Evolutionary conservation across 2,888 invertebrate genomes (phyloP).

Genomic region (Meta bourneti): DNA sequence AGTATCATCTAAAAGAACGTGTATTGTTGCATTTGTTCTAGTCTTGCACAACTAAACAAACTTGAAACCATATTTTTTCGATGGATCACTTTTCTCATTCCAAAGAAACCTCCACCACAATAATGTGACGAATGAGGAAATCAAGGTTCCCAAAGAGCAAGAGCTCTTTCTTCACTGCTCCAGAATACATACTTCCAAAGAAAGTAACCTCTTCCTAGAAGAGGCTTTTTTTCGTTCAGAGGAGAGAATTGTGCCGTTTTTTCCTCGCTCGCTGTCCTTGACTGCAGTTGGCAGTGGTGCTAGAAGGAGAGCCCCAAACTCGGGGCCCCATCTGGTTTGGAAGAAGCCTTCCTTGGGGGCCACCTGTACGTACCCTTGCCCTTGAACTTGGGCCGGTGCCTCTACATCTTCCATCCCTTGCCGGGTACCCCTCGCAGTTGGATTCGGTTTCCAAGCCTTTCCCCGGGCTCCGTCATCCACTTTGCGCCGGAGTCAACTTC

Average conservation of each 20-base stretch:
- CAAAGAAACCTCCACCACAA: constrained; percentile 7
- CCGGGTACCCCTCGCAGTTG: constrained; percentile 40
- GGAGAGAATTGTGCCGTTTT: background rate
- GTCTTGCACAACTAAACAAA: too few species aligned
- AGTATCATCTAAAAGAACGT: too few species aligned
- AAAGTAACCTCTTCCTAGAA: background rate
- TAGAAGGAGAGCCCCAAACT: constrained; percentile 27
- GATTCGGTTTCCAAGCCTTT: constrained; percentile 26
- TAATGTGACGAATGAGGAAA: constrained; percentile 17
- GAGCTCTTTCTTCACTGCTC: background rate
- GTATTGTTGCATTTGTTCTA: too few species aligned
- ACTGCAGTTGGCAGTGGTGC: background rate
- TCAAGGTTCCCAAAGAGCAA: background rate
- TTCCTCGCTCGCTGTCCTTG: constrained; percentile 46
- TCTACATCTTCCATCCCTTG: constrained; percentile 60
- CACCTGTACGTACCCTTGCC: constrained; percentile 68
- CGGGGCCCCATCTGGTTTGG: constrained; percentile 50
- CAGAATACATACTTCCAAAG: background rate
- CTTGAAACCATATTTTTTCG: too few species aligned
- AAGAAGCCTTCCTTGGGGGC: constrained; percentile 32
- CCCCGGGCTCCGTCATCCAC: background rate
- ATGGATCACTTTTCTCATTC: background rate
- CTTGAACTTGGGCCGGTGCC: constrained; percentile 62
- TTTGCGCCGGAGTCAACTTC: too few species aligned
- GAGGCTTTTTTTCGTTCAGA: background rate